phyloP scores from a whole-genome alignment of 2,113 vertebrate species.

The Atherinomorus stipes region DNA sequence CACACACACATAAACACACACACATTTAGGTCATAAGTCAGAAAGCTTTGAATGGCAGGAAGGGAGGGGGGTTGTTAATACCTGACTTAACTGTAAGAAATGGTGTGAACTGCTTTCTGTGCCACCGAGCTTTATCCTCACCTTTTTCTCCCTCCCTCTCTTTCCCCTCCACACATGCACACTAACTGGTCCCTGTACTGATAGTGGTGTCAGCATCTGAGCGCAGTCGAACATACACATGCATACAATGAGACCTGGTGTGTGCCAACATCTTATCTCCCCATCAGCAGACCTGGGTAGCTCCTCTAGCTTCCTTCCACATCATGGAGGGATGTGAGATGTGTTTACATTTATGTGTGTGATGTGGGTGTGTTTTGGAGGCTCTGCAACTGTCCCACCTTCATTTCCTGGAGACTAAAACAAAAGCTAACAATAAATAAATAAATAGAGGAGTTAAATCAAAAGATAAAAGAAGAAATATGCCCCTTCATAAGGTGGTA shows the following conservation, averaged over 20 bases:
- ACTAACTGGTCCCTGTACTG: not conserved
- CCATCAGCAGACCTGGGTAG: slow-evolving; percentile 61
- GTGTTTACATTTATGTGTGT: slow-evolving; percentile 17
- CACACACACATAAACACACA: slow-evolving; percentile 16
- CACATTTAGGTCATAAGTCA: slow-evolving; percentile 60
- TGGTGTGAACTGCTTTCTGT: slow-evolving; percentile 64
- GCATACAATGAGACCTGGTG: not conserved
- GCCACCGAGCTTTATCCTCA: slow-evolving; percentile 38
- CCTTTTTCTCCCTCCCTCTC: slow-evolving; percentile 1
- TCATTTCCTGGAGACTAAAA: slow-evolving; percentile 63
- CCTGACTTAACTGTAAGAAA: slow-evolving; percentile 64
- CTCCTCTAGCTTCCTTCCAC: slow-evolving; percentile 63
- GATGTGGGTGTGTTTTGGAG: slow-evolving; percentile 18
- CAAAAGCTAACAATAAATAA: slow-evolving; percentile 15
- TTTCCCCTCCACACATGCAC: not conserved
- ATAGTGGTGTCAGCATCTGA: too few relatives aligned
- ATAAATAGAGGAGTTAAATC: too few relatives aligned
- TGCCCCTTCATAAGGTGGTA: too few relatives aligned
- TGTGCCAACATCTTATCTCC: slow-evolving; percentile 63
- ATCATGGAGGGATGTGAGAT: slow-evolving; percentile 10
- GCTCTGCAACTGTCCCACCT: slow-evolving; percentile 36
- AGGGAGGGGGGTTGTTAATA: slow-evolving; percentile 69
- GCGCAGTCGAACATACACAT: slow-evolving; percentile 1
- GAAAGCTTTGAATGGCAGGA: slow-evolving; percentile 72
- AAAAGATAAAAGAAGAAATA: too few relatives aligned